phyloP scores from a whole-genome alignment of 2,888 invertebrate genomes.

The Strigamia crassipes region DNA sequence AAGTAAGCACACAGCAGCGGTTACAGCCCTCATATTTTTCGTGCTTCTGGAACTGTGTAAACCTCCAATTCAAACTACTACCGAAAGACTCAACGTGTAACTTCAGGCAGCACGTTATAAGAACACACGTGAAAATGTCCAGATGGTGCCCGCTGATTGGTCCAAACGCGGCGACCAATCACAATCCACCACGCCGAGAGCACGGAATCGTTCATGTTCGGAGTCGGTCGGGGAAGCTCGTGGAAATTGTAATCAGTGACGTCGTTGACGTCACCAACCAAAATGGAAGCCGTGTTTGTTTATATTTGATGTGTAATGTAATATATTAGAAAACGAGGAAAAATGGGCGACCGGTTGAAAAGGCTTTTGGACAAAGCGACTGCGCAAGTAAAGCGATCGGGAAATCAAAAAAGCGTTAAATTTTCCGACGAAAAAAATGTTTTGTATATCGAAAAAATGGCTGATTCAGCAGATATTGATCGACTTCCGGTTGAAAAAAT shows the following conservation, averaged over 20 bases:
- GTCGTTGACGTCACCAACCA: not conserved
- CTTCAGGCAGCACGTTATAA: constrained; percentile 25
- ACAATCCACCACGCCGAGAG: constrained; percentile 45
- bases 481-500: not conserved
- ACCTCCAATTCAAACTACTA: not conserved
- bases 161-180: constrained; percentile 43
- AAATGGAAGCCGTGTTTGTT: not conserved
- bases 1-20: not conserved
- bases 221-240: not conserved
- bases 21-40: constrained; percentile 11
- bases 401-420: not conserved
- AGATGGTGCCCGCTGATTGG: constrained; percentile 50
- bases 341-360: not conserved
- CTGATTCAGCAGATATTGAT: not conserved
- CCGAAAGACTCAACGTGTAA: constrained; percentile 26
- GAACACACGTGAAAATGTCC: constrained; percentile 48
- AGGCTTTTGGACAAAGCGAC: not conserved
- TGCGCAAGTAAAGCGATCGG: not conserved
- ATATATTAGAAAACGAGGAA: no score
- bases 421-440: not conserved
- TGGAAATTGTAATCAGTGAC: not conserved
- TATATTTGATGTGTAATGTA: not conserved
- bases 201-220: not conserved
- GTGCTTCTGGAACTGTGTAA: not conserved
- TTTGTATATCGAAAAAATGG: not conserved